Base-by-base conservation (phyloP, 1,140 invertebrate genomes). In the Cherax destructor region DNA sequence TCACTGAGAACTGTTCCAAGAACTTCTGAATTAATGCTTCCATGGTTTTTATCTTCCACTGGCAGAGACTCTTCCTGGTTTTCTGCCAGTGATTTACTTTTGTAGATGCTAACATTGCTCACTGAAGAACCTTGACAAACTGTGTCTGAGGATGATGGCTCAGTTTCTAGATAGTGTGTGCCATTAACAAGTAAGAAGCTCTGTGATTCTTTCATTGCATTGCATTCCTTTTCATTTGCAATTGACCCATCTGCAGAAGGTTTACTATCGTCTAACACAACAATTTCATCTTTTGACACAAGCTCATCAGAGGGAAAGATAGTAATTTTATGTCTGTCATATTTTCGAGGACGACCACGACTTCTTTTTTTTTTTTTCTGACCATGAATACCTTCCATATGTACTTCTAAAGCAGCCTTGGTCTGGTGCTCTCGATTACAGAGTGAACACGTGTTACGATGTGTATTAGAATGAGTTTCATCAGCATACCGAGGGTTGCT, bases 401-500 rank as follows among this genome's bases (percentile, higher is more conserved):
- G 69, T 74, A n/a, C 69, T 21, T 74, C 24, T 74, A 74, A 74
- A 30, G n/a, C 69, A 6, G 1, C 69, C 11, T 74, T 74, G 11
- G 69, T 74, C 11, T 30, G 24, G 21, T 74, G 24, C 69, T 74
- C 69, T 30, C 30, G n/a, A 74, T 21, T 30, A 30, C 69, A 74
- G 69, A 74, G 69, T 5, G 69, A 74, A 30, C 69, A 74, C 30
- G 2, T 30, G 30, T 74, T 74, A 30, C 9, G 24, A 74, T 1
- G 6, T 30, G n/a, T 65, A 65, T 21, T 65, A 21, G 61, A 65
- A 11, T 65, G 69, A 74, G 69, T n/a, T 11, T 30, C 24, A 24
- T 74, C 69, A 74, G 69, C 24, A 74, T 74, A 74, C 5, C 69
- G 69, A 74, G 69, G 69, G 69, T 74, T 74, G 30, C 69, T 30